Percentiles rank a stretch among this genome's conserved stretches.
Conservation (phyloP, 2,113 vertebrate species). For the Chaetorhynchus papuensis region DNA sequence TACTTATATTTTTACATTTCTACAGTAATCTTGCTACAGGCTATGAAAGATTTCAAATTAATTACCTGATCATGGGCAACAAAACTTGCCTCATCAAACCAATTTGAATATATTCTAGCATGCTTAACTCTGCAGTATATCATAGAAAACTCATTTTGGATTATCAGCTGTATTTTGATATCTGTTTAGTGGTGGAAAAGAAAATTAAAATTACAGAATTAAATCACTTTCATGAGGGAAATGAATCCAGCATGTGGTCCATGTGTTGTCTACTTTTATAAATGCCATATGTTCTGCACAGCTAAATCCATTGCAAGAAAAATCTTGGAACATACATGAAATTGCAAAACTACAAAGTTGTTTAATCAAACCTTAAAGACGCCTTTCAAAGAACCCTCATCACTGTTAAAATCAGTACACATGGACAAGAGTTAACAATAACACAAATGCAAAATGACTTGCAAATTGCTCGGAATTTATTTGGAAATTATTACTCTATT, state of each 20-base stretch:
- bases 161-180: conserved; percentile 59
- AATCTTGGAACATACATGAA: conserved; percentile 27
- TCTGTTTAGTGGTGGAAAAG: conserved; percentile 57
- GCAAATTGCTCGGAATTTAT: conserved; percentile 26
- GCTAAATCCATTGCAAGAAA: conserved; percentile 27
- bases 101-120: conserved; percentile 60
- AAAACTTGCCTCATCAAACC: conserved; percentile 73
- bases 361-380: conserved; percentile 53
- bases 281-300: conserved; percentile 48
- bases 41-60: conserved; percentile 79
- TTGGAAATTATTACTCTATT: conserved; percentile 14
- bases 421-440: conserved; percentile 4
- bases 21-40: conserved; percentile 82
- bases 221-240: conserved; percentile 59
- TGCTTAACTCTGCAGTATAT: conserved; percentile 80
- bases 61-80: conserved; percentile 73
- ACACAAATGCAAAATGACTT: background rate
- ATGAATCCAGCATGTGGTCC: conserved; percentile 51
- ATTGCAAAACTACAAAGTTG: conserved; percentile 37
- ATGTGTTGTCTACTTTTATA: conserved; percentile 51
- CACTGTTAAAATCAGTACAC: conserved; percentile 37
- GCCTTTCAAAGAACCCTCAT: conserved; percentile 24
- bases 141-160: conserved; percentile 73
- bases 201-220: conserved; percentile 61
- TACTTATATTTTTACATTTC: conserved; percentile 73